Evolutionary conservation across 2,888 invertebrate genomes (phyloP).

Genomic region (Drosophila tanythrix): DNA sequence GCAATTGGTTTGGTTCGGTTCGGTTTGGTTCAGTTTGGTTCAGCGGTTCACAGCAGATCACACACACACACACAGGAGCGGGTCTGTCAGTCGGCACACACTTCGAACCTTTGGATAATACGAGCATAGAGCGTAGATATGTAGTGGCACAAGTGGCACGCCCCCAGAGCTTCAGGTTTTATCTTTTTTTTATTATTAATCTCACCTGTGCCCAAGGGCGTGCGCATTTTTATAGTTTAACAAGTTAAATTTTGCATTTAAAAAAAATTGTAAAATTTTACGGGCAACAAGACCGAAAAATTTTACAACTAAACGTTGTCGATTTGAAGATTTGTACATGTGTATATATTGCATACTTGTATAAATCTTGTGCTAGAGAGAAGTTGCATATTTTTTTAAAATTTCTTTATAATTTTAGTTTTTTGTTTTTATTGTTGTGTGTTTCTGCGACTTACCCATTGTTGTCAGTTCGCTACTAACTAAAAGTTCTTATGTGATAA

Average conservation of each 20-base stretch:
- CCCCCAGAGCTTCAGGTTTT: slow-evolving; percentile 50
- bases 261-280: background rate
- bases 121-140: slow-evolving; percentile 78
- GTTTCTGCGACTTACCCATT: slow-evolving; percentile 69
- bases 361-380: slow-evolving; percentile 22
- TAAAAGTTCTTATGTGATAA: slow-evolving; percentile 61
- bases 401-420: background rate
- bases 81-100: slow-evolving; percentile 70
- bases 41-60: slow-evolving; percentile 67
- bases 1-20: slow-evolving; percentile 46
- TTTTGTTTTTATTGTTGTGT: slow-evolving; percentile 26
- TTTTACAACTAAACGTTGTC: background rate
- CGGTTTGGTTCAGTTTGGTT: slow-evolving; percentile 33
- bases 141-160: slow-evolving; percentile 64
- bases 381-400: slow-evolving; percentile 21
- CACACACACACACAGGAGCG: slow-evolving; percentile 38
- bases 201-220: slow-evolving; percentile 3
- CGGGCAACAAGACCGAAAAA: background rate
- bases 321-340: slow-evolving; percentile 22
- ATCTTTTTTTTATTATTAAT: background rate
- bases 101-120: slow-evolving; percentile 80
- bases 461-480: slow-evolving; percentile 69
- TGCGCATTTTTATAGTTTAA: slow-evolving; percentile 1
- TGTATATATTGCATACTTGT: background rate
- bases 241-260: background rate